phyloP scores from a whole-genome alignment of 2,113 vertebrate genomes.

The Ariopsis seemanni region DNA sequence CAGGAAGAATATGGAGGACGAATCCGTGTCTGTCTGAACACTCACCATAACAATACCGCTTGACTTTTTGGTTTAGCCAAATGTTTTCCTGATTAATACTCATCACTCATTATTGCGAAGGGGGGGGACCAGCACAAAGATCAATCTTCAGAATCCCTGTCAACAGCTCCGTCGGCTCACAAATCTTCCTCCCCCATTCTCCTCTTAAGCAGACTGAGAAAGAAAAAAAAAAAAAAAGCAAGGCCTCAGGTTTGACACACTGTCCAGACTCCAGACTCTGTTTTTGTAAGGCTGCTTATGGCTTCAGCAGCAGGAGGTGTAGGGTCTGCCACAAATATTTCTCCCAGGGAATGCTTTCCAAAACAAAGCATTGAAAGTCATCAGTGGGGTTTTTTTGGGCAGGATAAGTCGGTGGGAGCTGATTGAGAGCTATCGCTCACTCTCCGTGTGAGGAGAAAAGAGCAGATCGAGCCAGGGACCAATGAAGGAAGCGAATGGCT shows the following conservation, averaged over 20 bases:
- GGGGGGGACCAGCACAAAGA: conserved; percentile 4
- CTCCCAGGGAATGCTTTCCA: conserved; percentile 63
- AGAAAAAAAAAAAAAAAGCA: conserved; percentile 57
- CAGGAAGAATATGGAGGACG: conserved; percentile 1
- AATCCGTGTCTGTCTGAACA: background rate
- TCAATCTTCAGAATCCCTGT: conserved; percentile 40
- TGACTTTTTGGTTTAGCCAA: conserved; percentile 51
- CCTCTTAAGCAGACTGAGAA: conserved; percentile 29
- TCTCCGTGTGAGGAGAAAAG: conserved; percentile 26
- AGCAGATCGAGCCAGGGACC: conserved; percentile 24
- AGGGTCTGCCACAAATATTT: conserved; percentile 66
- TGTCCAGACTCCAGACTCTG: conserved; percentile 69
- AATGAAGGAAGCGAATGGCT: conserved; percentile 39
- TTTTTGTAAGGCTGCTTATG: conserved; percentile 70
- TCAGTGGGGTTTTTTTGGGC: conserved; percentile 54
- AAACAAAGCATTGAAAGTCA: conserved; percentile 68
- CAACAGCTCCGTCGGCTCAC: conserved; percentile 33
- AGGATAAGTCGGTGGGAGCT: conserved; percentile 58
- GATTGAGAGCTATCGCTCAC: conserved; percentile 56
- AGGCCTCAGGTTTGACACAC: conserved; percentile 66
- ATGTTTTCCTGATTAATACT: conserved; percentile 69
- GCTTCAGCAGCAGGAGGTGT: conserved; percentile 67
- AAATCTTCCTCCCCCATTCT: conserved; percentile 10
- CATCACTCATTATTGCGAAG: conserved; percentile 51
- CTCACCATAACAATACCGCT: conserved; percentile 33